phyloP scores from a whole-genome alignment of 2,797 vertebrate species.

The Falco naumanni region DNA sequence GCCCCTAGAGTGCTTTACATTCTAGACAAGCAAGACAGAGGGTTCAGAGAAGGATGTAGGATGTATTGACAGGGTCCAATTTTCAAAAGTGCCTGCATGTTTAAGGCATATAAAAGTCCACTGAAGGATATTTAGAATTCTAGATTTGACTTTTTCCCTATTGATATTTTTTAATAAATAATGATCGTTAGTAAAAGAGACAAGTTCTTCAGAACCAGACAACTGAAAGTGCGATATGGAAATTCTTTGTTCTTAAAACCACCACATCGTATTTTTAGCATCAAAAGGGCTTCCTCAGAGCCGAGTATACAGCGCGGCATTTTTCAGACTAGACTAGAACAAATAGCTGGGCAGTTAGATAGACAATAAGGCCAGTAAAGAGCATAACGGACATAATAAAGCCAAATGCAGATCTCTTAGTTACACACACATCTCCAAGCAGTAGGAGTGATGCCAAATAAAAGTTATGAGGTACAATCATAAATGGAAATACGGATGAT shows the following conservation, averaged over 20 bases:
- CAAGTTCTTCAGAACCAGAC: not conserved
- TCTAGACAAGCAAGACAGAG: not conserved
- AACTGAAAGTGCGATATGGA: rapidly evolving
- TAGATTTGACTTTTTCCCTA: not conserved
- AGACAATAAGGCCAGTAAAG: not conserved
- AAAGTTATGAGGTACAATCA: not conserved
- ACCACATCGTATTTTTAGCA: not conserved
- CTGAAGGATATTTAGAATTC: not conserved
- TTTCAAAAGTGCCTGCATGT: not conserved
- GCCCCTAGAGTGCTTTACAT: not conserved
- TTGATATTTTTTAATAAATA: not conserved
- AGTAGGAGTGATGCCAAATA: not conserved
- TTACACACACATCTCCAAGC: not conserved
- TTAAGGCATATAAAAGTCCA: not conserved
- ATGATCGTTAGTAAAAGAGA: not conserved
- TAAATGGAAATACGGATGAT: not conserved
- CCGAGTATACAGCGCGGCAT: not conserved
- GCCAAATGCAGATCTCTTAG: not conserved
- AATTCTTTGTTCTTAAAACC: not conserved
- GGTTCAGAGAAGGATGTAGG: not conserved
- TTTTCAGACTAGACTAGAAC: not conserved
- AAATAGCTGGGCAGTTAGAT: not conserved
- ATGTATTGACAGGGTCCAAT: not conserved
- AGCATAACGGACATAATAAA: not conserved
- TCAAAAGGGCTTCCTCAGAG: not conserved